Evolutionary conservation across 2,888 invertebrate genomes (phyloP).

Genomic region (Spisula subtruncata): DNA sequence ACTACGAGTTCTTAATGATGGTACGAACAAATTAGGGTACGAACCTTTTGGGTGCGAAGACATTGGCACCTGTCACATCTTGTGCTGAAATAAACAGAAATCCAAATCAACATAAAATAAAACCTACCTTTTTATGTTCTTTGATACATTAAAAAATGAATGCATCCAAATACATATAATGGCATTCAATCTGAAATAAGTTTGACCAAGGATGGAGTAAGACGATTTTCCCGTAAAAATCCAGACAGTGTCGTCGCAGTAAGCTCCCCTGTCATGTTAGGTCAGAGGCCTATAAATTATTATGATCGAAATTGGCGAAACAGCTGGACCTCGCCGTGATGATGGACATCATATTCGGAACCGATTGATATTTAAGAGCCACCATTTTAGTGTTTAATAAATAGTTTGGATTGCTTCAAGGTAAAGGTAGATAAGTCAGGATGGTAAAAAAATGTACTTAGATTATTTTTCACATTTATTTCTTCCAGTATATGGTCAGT

Average conservation of each 20-base stretch:
- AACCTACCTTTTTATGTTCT: constrained; percentile 13
- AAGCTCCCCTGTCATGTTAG: not conserved
- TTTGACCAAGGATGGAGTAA: not conserved
- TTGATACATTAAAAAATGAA: not conserved
- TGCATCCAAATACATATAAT: not conserved
- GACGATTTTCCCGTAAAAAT: not conserved
- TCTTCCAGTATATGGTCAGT: too few species aligned
- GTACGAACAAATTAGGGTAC: not conserved
- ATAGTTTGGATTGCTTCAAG: too few species aligned
- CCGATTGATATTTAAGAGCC: too few species aligned
- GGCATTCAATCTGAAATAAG: not conserved
- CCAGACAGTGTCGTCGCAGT: not conserved
- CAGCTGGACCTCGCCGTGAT: too few species aligned
- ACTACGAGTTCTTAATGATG: too few species aligned
- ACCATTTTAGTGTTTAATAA: too few species aligned
- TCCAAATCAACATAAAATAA: not conserved
- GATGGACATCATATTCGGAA: too few species aligned
- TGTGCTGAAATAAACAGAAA: not conserved
- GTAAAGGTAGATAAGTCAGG: too few species aligned
- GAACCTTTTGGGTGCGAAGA: not conserved
- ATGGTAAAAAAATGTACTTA: too few species aligned
- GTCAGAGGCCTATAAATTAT: not conserved
- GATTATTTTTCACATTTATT: too few species aligned
- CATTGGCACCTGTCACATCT: constrained; percentile 4
- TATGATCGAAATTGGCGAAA: too few species aligned